Evolutionary conservation across 2,797 vertebrate species (phyloP), one percentile per base, ranked within the genome.

Genomic region (Dendrocincla tyrannina): DNA sequence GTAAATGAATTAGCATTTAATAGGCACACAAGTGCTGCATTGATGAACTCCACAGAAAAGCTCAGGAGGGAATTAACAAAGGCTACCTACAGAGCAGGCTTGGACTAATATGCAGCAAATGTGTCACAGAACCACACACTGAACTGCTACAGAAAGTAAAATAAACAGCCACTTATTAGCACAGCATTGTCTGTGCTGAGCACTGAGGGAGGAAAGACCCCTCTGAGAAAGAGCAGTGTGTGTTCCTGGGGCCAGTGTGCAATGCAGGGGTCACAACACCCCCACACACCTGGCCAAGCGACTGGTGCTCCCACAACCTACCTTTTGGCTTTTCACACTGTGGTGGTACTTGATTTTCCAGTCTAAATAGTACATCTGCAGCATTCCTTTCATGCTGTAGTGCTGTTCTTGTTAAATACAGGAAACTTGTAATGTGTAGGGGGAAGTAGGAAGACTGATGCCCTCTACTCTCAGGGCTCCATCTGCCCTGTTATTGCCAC

Each of bases 31-130:
- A 92, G 50, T 24, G 27, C 42, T 32, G 22, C 3, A 7, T 32
- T 82, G 86, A 92, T 73, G 79, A 92, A 89, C 74, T 69, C 66
- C 37, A 64, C n/a, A 58, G 74, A 84, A 88, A 72, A 89, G 46
- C 80, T 89, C 92, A 58, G 80, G 66, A 86, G 66, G 50, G 80
- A 91, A 90, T 83, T 86, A 58, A 74, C 75, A 82, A 75, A 75
- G 42, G 49, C 56, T 60, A 23, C 64, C 60, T 89, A 85, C 72
- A 72, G 89, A 89, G 69, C 33, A 85, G 56, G 68, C 58, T 67
- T 83, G 80, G 89, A 88, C 59, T 74, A 80, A 70, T 33, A 33
- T 35, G 37, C 66, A 90, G 73, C n/a, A 86, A 94, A 81, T 2
- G 18, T 86, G 62, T 56, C 85, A 85, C 44, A 52, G 59, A 82